A percentile compares a stretch with the other conserved stretches of the same genome.
Conservation (phyloP, 2,888 invertebrate genomes). For the Eutolmus rufibarbis region DNA sequence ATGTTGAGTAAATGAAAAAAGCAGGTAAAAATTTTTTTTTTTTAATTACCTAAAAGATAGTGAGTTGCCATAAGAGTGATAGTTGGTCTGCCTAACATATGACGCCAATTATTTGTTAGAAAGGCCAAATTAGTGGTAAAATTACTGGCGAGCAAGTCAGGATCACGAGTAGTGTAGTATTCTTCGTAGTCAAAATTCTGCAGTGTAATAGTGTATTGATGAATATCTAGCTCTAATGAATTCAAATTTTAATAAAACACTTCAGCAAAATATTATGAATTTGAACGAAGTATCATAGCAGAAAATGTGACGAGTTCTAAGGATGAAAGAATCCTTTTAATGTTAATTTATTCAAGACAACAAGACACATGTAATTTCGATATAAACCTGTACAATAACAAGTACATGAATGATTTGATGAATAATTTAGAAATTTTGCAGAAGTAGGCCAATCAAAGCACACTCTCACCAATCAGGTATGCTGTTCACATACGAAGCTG, state of each 20-base stretch:
- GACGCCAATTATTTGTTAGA: conserved; percentile 95
- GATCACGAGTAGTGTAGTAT: conserved; percentile 97
- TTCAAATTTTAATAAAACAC: not conserved
- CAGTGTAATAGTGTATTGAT: conserved; percentile 42
- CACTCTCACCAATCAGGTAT: conserved; percentile 49
- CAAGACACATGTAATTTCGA: not conserved
- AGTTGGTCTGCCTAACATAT: conserved; percentile 95
- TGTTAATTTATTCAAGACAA: not conserved
- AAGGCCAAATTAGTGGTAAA: conserved; percentile 93
- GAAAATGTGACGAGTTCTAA: not conserved
- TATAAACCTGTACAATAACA: not conserved
- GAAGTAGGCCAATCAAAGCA: conserved; percentile 16
- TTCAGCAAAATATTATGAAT: not conserved
- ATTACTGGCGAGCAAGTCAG: conserved; percentile 91
- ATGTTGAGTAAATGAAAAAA: not conserved
- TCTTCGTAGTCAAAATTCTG: conserved; percentile 91
- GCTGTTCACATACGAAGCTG: conserved; percentile 44
- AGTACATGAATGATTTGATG: not conserved
- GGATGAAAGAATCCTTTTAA: not conserved
- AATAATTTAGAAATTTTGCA: conserved; percentile 12
- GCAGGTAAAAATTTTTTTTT: not conserved
- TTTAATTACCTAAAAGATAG: conserved; percentile 79
- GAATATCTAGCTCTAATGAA: not conserved
- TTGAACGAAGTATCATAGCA: not conserved
- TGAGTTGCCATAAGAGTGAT: conserved; percentile 88